Base-by-base conservation (phyloP, 2,797 vertebrate species). In the Cetoscarus ocellatus region DNA sequence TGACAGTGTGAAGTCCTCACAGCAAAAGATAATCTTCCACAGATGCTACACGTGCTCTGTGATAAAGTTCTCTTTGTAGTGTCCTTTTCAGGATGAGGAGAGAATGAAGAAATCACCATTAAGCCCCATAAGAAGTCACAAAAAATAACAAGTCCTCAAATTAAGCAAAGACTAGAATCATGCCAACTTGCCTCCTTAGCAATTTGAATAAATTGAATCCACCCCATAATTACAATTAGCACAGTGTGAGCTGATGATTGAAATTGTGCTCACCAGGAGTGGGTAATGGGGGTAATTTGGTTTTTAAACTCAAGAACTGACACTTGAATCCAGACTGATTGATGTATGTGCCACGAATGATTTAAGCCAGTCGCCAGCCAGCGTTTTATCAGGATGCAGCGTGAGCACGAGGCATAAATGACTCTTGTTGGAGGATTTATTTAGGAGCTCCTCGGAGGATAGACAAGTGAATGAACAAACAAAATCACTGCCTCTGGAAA, bases 221-320 rank as follows among this genome's bases (percentile, higher is more conserved):
- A 93, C 86, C 92, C 93, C 91, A 92, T 95, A 95, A 95, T 95
- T 95, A 95, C 93, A 95, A 95, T 95, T 95, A 95, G 91, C 93
- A 89, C 93, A 93, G 93, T 94, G 91, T 93, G 93, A 95, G 92
- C 85, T 90, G 91, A 93, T 95, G 93, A 95, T 93, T 95, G 92
- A 94, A 93, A 93, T 84, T 93, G 88, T 93, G 91, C 93, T 94
- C 92, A 90, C 90, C 84, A 91, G 87, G 93, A 95, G 94, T 92
- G 92, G 91, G 92, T 94, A 95, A 94, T 94, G 90, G 88, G 86
- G 80, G 86, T 93, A 94, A 95, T 95, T 95, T 94, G 89, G 89
- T 92, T 94, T 94, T 92, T 92, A 93, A 94, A 95, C 95, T 94
- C 93, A 93, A 93, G 91, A 93, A 93, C 90, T 89, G 87, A 91